Evolutionary conservation across 2,113 vertebrate genomes (phyloP).

Genomic region (Asarcornis scutulata): DNA sequence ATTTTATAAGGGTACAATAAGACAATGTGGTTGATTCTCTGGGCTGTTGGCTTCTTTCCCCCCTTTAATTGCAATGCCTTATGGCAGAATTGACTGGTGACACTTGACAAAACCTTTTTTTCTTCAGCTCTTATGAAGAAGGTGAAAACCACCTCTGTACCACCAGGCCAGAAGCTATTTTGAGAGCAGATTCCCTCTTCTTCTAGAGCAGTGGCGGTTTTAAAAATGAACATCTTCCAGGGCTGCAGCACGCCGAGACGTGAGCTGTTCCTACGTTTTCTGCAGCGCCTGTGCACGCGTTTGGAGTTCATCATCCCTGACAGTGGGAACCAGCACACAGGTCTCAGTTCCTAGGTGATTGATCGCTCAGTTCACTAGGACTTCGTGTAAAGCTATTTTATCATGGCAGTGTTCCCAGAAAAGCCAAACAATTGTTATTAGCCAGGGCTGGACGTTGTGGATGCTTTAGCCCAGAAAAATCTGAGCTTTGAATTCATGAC

Average conservation of each 20-base stretch:
- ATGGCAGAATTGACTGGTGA: background rate
- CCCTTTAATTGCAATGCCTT: background rate
- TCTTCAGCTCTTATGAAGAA: background rate
- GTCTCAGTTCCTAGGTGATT: background rate
- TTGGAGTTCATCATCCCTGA: background rate
- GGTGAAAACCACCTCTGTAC: background rate
- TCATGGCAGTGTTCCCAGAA: background rate
- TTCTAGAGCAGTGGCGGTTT: background rate
- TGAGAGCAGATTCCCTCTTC: background rate
- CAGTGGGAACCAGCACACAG: background rate
- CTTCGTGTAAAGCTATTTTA: background rate
- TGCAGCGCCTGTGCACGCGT: background rate
- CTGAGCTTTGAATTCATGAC: background rate
- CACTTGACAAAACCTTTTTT: background rate
- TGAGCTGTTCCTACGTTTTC: background rate
- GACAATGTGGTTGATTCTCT: background rate
- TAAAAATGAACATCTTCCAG: background rate
- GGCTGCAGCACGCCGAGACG: background rate
- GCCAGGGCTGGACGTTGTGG: rapidly evolving
- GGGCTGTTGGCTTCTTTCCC: rapidly evolving
- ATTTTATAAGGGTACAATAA: background rate
- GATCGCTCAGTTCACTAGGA: background rate
- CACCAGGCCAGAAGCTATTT: background rate
- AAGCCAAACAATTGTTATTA: background rate
- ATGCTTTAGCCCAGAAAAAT: background rate